Percentiles rank a stretch among this genome's conserved stretches.
These are phyloP conservation scores for Aplysia californica DNA, from an alignment of 1,140 invertebrate genomes.

Conservation along the genomic window DNA sequence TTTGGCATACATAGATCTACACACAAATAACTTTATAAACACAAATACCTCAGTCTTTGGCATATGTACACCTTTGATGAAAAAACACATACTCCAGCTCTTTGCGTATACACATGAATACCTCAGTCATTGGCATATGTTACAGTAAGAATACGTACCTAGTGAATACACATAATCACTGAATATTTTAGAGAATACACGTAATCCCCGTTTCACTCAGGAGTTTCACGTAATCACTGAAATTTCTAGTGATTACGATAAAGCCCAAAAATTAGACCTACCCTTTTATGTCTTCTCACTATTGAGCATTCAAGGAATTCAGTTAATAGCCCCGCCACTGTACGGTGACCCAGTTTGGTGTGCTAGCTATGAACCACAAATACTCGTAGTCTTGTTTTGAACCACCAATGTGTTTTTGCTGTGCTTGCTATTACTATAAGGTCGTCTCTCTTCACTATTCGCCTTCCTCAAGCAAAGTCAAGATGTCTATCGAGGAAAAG, in stretches of 20 bases:
- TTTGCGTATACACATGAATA: too few relatives aligned
- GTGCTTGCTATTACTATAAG: too few relatives aligned
- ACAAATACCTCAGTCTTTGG: too few relatives aligned
- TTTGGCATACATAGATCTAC: too few relatives aligned
- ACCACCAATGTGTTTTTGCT: background rate
- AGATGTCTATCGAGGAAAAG: conserved; percentile 11
- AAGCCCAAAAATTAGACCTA: background rate
- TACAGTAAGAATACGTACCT: background rate
- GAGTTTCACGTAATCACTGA: background rate
- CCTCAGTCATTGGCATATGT: too few relatives aligned
- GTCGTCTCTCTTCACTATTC: conserved; percentile 6
- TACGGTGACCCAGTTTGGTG: background rate
- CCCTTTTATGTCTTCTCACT: conserved; percentile 4
- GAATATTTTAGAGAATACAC: background rate
- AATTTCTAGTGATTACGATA: background rate
- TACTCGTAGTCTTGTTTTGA: background rate
- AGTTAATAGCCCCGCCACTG: background rate
- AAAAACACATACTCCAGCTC: too few relatives aligned
- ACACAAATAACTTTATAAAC: too few relatives aligned
- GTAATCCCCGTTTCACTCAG: background rate
- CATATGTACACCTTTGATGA: too few relatives aligned
- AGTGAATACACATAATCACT: background rate
- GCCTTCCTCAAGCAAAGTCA: conserved; percentile 7
- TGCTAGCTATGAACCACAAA: background rate
- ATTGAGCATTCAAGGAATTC: conserved; percentile 9